These are phyloP conservation scores for Cataglyphis albicans DNA, from an alignment of 2,888 invertebrate species.

Conservation along the genomic window DNA sequence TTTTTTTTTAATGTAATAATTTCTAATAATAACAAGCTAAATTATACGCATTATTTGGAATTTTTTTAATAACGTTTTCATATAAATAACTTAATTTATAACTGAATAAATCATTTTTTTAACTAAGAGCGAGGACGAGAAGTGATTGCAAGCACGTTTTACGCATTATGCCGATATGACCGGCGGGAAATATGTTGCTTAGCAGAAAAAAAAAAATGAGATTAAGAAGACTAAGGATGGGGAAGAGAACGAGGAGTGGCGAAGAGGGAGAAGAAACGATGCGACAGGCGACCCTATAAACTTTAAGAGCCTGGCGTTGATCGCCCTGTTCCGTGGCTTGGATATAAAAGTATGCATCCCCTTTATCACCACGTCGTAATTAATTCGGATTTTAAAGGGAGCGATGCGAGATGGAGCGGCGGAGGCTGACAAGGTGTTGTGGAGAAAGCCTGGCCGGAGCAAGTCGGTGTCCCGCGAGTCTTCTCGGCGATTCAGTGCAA, in stretches of 20 bases:
- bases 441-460: conserved; percentile 13
- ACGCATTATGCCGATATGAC: conserved; percentile 67
- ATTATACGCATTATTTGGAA: background rate
- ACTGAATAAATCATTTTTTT: background rate
- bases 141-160: conserved; percentile 39
- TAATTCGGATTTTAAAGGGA: conserved; percentile 68
- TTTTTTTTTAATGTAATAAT: background rate
- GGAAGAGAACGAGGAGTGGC: background rate
- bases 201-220: conserved; percentile 40
- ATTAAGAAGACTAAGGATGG: conserved; percentile 45
- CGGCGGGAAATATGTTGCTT: conserved; percentile 58
- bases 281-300: conserved; percentile 65
- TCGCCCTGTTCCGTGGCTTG: conserved; percentile 53
- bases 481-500: conserved; percentile 40
- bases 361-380: conserved; percentile 73
- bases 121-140: conserved; percentile 1
- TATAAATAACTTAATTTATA: background rate
- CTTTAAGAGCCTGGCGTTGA: conserved; percentile 63
- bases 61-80: background rate
- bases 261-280: conserved; percentile 17
- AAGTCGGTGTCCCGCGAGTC: conserved; percentile 8
- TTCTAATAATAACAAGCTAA: background rate
- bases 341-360: conserved; percentile 63
- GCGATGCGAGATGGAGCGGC: background rate
- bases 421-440: conserved; percentile 7